Base-by-base conservation (phyloP, 2,888 invertebrate species). In the Caenorhabditis angaria region DNA sequence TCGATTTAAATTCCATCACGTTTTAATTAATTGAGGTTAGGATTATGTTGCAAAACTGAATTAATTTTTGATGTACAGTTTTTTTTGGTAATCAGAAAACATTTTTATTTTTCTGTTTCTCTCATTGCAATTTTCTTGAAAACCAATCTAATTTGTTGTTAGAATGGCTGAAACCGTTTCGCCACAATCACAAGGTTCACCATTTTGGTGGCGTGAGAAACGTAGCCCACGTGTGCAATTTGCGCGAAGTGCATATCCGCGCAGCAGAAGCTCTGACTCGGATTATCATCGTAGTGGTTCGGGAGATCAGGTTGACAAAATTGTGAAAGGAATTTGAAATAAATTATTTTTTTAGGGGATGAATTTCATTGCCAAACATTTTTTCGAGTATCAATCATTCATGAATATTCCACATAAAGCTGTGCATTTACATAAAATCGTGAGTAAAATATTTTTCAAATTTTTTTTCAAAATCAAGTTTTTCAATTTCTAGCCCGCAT, bases 301-400 rank as follows among this genome's bases (percentile, higher is more conserved):
- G 3, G 41, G 41, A 3, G 41, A 41, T 41, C 41, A 60, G 60
- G 60, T 60, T 56, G 29, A 22, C 35, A 6, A 22, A 2, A 22
- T 6, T 27, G n/a, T 12, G 27, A 28, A 51, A 60, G 47, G 18
- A 47, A 48, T 29, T 29, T 14, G 28, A 2, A 29, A 29, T n/a
- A 28, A 8, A 8, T 5, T 18, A 28, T 18, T n/a, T 51, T 69
- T 80, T 73, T 70, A 83, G 83, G 83, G 82, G 28, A 86, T 86
- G 86, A 86, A 86, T 61, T 85, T 84, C 81, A 81, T 86, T 61
- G 86, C 86, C 8, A 86, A 86, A 65, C 86, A 87, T 69, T 87
- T 87, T 65, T 87, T 85, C 74, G 87, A 87, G 61, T 87, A 87
- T 58, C 86, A 87, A 61, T 84, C 85, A 10, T 87, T 87, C 71